Evolutionary conservation across 2,113 vertebrate species (phyloP).

Genomic region (Sinosuthora webbiana): DNA sequence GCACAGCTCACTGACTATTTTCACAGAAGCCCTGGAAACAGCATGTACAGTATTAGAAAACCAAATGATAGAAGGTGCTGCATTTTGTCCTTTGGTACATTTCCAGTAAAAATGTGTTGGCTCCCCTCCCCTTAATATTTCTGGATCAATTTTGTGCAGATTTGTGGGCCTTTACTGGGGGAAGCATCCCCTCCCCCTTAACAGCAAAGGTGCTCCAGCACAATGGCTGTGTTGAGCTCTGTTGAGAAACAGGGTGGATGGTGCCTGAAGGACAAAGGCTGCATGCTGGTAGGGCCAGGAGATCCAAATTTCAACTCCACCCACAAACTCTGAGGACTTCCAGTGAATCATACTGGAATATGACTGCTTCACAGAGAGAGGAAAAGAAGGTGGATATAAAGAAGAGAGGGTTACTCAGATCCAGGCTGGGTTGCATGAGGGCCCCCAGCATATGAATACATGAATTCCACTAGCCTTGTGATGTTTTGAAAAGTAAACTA

Average conservation of each 20-base stretch:
- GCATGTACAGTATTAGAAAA: neutral
- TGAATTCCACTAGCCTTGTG: constrained; percentile 57
- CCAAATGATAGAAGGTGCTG: constrained; percentile 4
- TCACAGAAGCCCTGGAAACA: constrained; percentile 38
- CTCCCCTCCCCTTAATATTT: neutral
- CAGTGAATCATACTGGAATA: neutral
- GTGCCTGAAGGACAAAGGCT: neutral
- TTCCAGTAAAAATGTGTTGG: constrained; percentile 18
- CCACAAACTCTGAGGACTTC: neutral
- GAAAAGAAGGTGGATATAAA: neutral
- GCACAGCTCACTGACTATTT: neutral
- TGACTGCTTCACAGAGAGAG: neutral
- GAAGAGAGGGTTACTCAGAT: neutral
- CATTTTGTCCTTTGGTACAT: constrained; percentile 29
- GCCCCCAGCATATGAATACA: constrained; percentile 45
- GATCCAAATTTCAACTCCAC: neutral
- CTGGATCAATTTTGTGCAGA: neutral
- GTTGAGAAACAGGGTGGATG: neutral
- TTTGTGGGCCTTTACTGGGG: neutral
- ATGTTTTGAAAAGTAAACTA: constrained; percentile 68
- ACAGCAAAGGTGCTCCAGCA: neutral
- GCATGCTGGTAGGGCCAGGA: neutral
- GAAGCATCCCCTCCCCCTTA: neutral
- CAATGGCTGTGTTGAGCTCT: rapidly evolving
- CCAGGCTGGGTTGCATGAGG: constrained; percentile 16